phyloP scores from a whole-genome alignment of 1,140 invertebrate species.

The Drosophila yakuba region DNA sequence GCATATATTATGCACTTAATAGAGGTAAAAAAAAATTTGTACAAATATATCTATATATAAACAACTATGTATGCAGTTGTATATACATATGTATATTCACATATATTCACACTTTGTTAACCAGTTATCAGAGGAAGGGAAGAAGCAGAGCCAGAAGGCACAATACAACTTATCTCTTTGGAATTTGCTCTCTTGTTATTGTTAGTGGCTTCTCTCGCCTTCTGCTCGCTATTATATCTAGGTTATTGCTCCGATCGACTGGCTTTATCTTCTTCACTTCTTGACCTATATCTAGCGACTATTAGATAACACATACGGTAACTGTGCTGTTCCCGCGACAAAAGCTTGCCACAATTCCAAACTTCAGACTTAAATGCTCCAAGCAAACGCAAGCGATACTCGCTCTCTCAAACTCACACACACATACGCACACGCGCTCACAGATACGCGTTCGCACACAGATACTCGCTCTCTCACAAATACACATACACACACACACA shows the following conservation, averaged over 20 bases:
- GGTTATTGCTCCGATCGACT: not conserved
- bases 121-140: slow-evolving; percentile 27
- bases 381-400: slow-evolving; percentile 1
- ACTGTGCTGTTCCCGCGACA: slow-evolving; percentile 4
- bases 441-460: slow-evolving; percentile 10
- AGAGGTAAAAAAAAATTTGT: slow-evolving; percentile 8
- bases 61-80: no score
- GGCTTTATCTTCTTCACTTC: not conserved
- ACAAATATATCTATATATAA: not conserved
- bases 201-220: not conserved
- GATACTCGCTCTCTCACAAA: not conserved
- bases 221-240: not conserved
- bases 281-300: slow-evolving; percentile 38
- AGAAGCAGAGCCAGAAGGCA: slow-evolving; percentile 1
- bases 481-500: not conserved
- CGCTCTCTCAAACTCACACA: not conserved
- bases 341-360: slow-evolving; percentile 1
- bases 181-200: slow-evolving; percentile 16
- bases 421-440: not conserved
- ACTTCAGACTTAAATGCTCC: slow-evolving; percentile 9
- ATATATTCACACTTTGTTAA: slow-evolving; percentile 30
- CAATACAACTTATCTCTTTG: slow-evolving; percentile 37
- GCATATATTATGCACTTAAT: slow-evolving; percentile 8
- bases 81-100: not conserved
- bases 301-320: slow-evolving; percentile 34